A percentile compares a stretch with the other conserved stretches of the same genome.
Conservation (phyloP, 2,797 vertebrate species). For the Kryptolebias ocellatus region DNA sequence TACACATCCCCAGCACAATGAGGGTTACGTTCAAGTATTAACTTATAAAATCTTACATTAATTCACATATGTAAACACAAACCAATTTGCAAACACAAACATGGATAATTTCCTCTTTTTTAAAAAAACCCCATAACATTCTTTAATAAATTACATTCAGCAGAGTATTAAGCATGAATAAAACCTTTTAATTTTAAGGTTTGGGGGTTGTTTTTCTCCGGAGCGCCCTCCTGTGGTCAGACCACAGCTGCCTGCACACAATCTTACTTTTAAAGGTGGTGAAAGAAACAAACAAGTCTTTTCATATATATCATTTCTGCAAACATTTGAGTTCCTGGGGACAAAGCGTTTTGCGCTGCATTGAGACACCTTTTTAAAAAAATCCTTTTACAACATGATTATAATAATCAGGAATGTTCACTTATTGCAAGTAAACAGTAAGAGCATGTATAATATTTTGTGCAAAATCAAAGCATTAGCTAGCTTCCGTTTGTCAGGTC, state of each 20-base stretch:
- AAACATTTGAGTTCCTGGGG: constrained; percentile 1
- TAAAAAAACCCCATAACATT: constrained; percentile 39
- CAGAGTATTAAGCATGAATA: constrained; percentile 17
- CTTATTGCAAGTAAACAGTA: constrained; percentile 44
- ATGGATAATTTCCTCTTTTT: constrained; percentile 29
- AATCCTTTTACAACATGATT: constrained; percentile 15
- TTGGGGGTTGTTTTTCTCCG: constrained; percentile 14
- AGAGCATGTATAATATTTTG: constrained; percentile 36
- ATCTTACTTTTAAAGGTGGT: constrained; percentile 24
- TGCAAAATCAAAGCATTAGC: constrained; percentile 65
- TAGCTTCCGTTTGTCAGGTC: constrained; percentile 41
- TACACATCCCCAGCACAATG: constrained; percentile 65
- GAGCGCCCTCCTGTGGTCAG: constrained; percentile 22
- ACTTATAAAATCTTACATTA: constrained; percentile 48
- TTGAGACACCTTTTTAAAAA: constrained; percentile 4
- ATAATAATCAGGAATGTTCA: constrained; percentile 39
- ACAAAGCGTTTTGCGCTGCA: constrained; percentile 10
- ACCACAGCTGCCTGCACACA: neutral
- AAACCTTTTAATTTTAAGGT: constrained; percentile 8
- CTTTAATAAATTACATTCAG: constrained; percentile 59
- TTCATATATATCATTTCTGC: neutral
- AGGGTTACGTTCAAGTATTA: constrained; percentile 67
- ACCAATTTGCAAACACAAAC: constrained; percentile 35
- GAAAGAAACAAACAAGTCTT: constrained; percentile 20
- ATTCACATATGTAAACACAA: constrained; percentile 39